Evolutionary conservation across 2,888 invertebrate species (phyloP), one percentile per base, ranked within the genome.

Genomic region (Cyrtodaria siliqua): DNA sequence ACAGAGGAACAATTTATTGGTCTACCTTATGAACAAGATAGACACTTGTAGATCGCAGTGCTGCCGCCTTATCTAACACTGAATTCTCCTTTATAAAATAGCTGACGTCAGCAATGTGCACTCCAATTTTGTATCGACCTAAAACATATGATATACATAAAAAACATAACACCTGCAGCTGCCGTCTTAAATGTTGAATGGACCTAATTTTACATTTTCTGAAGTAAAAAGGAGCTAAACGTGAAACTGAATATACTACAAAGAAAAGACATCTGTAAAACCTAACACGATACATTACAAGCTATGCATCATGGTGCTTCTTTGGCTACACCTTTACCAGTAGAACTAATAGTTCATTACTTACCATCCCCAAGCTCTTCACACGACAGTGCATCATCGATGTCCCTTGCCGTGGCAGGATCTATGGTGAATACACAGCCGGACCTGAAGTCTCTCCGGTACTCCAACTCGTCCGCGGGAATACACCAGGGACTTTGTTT

Each of bases 351-450:
- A n/a, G n/a, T n/a, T n/a, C n/a, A n/a, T n/a, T 40, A 79, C 70
- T 63, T 71, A 87, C 91, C 96, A 93, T 96, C 96, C 1, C 94
- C 94, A 40, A 98, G 92, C 79, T 93, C 91, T 86, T 95, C 95
- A 85, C 96, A 96, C 16, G 97, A 97, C 8, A 99, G 93, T 0
- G 98, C 98, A 94, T 99, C 99, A 91, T 99, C 99, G 89, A 99
- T 95, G 94, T 99, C 99, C 62, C 96, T 94, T 2, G 98, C 98
- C 55, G 97, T 97, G 33, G 95, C 93, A 3, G 99, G 98, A 94
- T 99, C 99, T n/a, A 99, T 98, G 0, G 98, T 98, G 90, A 99
- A 98, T 64, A 98, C 94, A 90, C 97, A 97, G 72, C 96, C 94
- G 14, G 92, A 87, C 53, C 94, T 91, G 56, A 94, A 91, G 85